Evolutionary conservation across 2,888 invertebrate species (phyloP).

Genomic region (Mactromeris polynyma): DNA sequence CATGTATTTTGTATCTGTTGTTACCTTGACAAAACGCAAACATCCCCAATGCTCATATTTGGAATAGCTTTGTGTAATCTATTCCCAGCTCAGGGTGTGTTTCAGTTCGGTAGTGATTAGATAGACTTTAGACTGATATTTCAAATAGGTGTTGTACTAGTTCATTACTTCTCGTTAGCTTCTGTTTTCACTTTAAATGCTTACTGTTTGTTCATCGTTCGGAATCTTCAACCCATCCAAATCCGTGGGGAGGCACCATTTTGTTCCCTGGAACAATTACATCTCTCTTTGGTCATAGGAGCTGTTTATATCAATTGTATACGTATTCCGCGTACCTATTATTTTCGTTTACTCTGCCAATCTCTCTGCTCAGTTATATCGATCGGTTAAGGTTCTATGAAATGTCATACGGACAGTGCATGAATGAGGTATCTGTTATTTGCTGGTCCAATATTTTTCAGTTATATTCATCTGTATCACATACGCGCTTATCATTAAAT

Average conservation of each 20-base stretch:
- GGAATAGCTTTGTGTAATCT: not conserved
- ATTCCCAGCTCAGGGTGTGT: not conserved
- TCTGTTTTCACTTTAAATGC: not conserved
- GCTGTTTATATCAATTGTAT: not conserved
- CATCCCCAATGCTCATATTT: not conserved
- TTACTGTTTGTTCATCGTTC: not conserved
- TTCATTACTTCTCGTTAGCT: conserved; percentile 6
- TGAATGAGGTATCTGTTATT: not conserved
- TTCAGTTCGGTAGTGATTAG: conserved; percentile 10
- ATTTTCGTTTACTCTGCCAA: not conserved
- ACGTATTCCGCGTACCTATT: not conserved
- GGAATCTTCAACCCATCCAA: not conserved
- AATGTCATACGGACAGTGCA: not conserved
- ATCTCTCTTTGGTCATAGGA: not conserved
- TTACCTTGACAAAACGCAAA: not conserved
- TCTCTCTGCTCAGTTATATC: not conserved
- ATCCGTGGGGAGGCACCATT: too few relatives aligned
- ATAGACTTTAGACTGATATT: not conserved
- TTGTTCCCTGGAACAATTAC: too few relatives aligned
- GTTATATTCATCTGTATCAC: not conserved
- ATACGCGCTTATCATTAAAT: not conserved
- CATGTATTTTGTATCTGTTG: not conserved
- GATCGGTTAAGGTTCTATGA: not conserved
- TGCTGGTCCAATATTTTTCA: not conserved
- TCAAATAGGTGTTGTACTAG: not conserved